These are phyloP conservation scores for Microcebus murinus DNA, from an alignment of 2,113 vertebrate species.

Conservation along the genomic window DNA sequence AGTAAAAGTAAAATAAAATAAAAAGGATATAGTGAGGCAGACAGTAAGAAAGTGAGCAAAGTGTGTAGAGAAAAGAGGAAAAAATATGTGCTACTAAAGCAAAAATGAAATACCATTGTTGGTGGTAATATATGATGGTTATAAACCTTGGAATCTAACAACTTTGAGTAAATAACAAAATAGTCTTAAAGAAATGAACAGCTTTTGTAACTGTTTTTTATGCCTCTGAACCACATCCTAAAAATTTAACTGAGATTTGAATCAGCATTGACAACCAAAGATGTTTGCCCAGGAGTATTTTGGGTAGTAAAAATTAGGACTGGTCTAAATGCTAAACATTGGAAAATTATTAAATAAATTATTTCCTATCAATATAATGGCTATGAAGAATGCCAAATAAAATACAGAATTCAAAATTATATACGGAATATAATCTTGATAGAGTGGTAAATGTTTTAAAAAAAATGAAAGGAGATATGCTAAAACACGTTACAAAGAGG, in stretches of 20 bases:
- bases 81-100: not conserved
- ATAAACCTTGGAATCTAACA: not conserved
- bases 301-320: not conserved
- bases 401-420: not conserved
- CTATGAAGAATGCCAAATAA: not conserved
- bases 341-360: not conserved
- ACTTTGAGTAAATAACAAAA: not conserved
- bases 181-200: not conserved
- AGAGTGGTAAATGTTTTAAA: not conserved
- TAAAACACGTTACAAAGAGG: not conserved
- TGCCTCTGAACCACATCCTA: not conserved
- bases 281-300: not conserved
- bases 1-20: not conserved
- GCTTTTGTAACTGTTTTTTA: not conserved
- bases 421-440: not conserved
- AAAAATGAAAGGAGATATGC: not conserved
- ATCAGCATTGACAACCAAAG: not conserved
- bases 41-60: not conserved
- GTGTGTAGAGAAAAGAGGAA: not conserved
- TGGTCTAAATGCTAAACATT: not conserved
- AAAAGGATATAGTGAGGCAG: not conserved
- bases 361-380: not conserved
- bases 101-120: not conserved
- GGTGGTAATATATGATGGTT: not conserved
- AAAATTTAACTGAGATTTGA: not conserved